These are phyloP conservation scores for Athene cunicularia DNA, from an alignment of 2,113 vertebrate genomes.

Conservation along the genomic window DNA sequence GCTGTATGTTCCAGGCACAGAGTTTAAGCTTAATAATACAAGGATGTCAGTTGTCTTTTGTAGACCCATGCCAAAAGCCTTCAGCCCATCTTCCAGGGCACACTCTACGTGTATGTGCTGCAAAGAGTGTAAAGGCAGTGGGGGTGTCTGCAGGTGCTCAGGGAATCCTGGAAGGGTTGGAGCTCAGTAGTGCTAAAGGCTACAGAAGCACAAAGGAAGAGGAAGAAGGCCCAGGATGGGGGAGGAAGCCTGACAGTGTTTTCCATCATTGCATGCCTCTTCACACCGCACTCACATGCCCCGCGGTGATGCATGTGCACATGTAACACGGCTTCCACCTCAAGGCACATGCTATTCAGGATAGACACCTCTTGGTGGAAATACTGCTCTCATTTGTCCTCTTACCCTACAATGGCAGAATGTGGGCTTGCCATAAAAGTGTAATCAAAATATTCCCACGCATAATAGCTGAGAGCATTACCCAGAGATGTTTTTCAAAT, in stretches of 20 bases:
- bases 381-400: neutral
- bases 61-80: neutral
- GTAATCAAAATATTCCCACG: conserved; percentile 44
- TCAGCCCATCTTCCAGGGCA: neutral
- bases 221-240: neutral
- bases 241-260: neutral
- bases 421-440: neutral
- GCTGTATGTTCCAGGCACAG: neutral
- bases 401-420: neutral
- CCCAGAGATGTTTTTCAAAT: conserved; percentile 3
- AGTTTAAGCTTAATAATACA: neutral
- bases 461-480: conserved; percentile 21
- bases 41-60: neutral
- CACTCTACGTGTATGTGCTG: too few relatives aligned
- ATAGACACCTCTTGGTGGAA: neutral
- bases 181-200: neutral
- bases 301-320: neutral
- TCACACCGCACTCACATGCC: neutral
- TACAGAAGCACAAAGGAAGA: neutral
- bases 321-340: neutral
- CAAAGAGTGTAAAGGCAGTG: rapidly evolving
- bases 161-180: neutral
- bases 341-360: neutral
- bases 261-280: neutral
- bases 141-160: neutral